phyloP scores from a whole-genome alignment of 2,113 vertebrate genomes.

The Climacteris rufus region DNA sequence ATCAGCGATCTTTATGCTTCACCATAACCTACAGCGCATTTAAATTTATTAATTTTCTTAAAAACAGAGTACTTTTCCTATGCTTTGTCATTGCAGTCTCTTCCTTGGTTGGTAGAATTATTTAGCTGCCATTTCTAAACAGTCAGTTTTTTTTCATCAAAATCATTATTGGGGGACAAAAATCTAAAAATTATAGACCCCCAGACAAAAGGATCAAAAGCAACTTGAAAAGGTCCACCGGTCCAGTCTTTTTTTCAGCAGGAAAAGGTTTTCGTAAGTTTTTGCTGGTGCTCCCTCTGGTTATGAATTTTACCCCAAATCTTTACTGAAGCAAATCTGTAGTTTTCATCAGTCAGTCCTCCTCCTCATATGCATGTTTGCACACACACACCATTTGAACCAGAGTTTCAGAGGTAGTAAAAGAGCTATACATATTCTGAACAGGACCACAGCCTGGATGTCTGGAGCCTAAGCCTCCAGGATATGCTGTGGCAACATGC shows the following conservation, averaged over 20 bases:
- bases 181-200: rapidly evolving
- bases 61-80: background rate
- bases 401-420: background rate
- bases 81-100: background rate
- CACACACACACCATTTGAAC: no score
- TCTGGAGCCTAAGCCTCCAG: background rate
- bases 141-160: background rate
- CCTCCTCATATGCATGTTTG: background rate
- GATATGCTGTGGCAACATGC: background rate
- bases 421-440: background rate
- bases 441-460: background rate
- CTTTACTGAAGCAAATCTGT: background rate
- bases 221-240: background rate
- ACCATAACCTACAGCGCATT: background rate
- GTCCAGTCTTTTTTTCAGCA: background rate
- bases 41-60: background rate
- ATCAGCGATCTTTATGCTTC: background rate
- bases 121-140: background rate
- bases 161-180: background rate
- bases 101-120: background rate
- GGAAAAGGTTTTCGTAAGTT: background rate
- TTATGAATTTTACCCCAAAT: background rate
- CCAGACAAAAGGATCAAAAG: background rate
- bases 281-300: background rate
- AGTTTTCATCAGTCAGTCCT: background rate